Conservation (phyloP, 1,140 invertebrate species). For the Atta cephalotes region DNA sequence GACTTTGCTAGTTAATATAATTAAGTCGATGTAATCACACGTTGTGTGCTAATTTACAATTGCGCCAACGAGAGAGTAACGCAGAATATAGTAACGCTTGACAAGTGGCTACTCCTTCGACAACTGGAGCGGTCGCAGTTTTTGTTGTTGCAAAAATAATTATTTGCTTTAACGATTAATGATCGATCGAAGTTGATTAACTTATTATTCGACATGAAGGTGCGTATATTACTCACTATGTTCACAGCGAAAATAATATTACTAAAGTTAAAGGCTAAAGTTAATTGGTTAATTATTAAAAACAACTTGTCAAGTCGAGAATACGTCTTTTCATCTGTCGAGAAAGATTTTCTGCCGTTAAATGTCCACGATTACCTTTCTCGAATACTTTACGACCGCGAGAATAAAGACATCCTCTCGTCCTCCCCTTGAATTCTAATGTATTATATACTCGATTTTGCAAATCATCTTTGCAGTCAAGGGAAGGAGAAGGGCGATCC, state of each 20-base stretch:
- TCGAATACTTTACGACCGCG: background rate
- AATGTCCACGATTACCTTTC: background rate
- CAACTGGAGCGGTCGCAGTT: background rate
- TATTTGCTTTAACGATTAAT: constrained; percentile 26
- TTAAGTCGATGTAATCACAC: constrained; percentile 36
- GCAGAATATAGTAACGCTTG: background rate
- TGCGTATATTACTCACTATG: background rate
- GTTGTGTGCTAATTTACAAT: constrained; percentile 48
- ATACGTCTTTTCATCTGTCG: background rate
- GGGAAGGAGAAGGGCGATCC: background rate
- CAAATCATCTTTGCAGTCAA: constrained; percentile 29
- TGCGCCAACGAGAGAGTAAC: background rate
- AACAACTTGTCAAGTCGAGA: background rate
- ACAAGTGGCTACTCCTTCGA: background rate
- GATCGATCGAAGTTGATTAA: constrained; percentile 27
- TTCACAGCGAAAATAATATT: background rate
- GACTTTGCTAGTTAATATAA: constrained; percentile 55
- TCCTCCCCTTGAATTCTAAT: constrained; percentile 2
- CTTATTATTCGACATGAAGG: background rate
- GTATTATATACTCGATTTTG: constrained; percentile 24
- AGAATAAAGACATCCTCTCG: background rate
- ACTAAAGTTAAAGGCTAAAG: background rate
- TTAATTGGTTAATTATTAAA: background rate
- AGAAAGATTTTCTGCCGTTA: background rate
- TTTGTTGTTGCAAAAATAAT: constrained; percentile 26